Base-by-base conservation (phyloP, 2,113 vertebrate genomes). In the Nibea albiflora region DNA sequence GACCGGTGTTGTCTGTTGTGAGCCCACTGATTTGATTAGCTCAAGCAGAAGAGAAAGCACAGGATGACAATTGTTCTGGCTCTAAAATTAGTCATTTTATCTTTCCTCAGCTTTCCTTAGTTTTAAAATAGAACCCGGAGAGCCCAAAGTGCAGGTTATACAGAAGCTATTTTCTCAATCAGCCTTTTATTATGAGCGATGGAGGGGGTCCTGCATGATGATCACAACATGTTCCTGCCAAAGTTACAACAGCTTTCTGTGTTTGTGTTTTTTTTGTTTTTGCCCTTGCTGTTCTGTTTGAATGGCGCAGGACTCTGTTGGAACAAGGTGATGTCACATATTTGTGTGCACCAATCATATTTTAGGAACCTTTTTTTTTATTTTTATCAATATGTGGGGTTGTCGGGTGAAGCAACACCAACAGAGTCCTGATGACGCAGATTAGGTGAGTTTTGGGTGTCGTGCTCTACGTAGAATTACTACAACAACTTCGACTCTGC, bases 11-110 rank as follows among this genome's bases (percentile, higher is more conserved):
- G 61, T 35, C 31, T 66, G 64, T 4, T 19, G 22, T 58, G 65
- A 47, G 44, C 31, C 52, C 0, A 17, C 49, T 77, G 42, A 75
- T 86, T 65, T 74, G 53, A 83, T 78, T 75, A 78, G 22, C 44
- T 71, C 9, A 62, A 67, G 61, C 31, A 11, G 28, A 46, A 56
- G 54, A 62, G n/a, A 52, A 54, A 44, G 57, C 44, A 26, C 54
- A 44, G 22, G 42, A 20, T 60, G 73, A n/a, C 24, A 20, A 24
- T 47, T 69, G 63, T 28, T 69, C 42, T 56, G 7, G 39, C 44
- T 26, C 58, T 56, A 24, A 11, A 26, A 65, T 73, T 20, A 78
- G 62, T 73, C 54, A 50, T 62, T 76, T 52, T 28, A 53, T 54
- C 52, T 67, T 76, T 39, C 10, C 16, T 50, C 28, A 62, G 42